Base-by-base conservation (phyloP, 2,797 vertebrate species). In the Mormyrus proboscirostris region DNA sequence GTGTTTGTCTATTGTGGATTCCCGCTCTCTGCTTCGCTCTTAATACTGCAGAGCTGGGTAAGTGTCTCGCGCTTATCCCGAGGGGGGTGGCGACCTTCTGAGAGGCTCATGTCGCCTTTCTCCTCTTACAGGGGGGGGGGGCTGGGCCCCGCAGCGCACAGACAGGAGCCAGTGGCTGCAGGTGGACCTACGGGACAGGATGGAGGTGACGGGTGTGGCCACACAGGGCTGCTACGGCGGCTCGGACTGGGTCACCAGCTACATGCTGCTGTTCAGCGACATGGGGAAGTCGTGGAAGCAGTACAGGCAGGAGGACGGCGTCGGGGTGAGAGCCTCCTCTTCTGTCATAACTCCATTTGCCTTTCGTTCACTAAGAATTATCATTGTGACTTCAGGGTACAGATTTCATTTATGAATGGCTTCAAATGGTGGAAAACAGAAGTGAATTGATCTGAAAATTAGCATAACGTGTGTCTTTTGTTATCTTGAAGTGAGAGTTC, bases 221-320 rank as follows among this genome's bases (percentile, higher is more conserved):
- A 97, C 95, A 0, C 97, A 96, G 92, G 96, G 96, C 91, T 92
- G 95, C 92, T 95, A 95, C 0, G 95, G 95, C 50, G 97, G 96
- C 93, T 96, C 95, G 69, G 97, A 96, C 93, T 98, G 95, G 97
- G 96, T 97, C 90, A 95, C 94, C 0, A 95, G 94, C 90, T 97
- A 96, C 5, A 93, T 69, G 0, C 93, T 97, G 33, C 96, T 97
- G 95, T 96, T 95, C 93, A 97, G 96, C 3, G 96, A 97, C 92
- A 96, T 95, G 0, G 96, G 96, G 22, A 93, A 89, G 91, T 96
- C 96, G 92, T 97, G 96, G 96, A 96, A 91, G 84, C 95, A 94
- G 29, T 96, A 97, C 91, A 93, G 94, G n/a, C 93, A 96, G 88
- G 96, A 96, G 0, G 95, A 96, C 91, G 85, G 89, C 89, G 53